phyloP scores from a whole-genome alignment of 2,888 invertebrate genomes.

The Mechanitis messenoides region DNA sequence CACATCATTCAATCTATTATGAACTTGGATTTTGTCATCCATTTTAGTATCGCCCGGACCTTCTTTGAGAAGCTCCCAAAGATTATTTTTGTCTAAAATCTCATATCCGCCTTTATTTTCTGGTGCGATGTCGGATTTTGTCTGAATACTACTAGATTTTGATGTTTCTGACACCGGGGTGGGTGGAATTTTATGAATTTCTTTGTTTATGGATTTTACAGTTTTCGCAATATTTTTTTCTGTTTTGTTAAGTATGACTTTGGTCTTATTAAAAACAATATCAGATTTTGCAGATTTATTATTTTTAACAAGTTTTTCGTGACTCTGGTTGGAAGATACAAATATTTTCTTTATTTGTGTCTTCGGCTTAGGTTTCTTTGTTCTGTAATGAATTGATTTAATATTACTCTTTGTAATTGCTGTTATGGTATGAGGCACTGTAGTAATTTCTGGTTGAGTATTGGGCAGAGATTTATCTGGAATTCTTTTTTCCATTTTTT shows the following conservation, averaged over 20 bases:
- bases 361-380: slow-evolving; percentile 60
- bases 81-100: slow-evolving; percentile 76
- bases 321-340: slow-evolving; percentile 34
- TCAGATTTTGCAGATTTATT: slow-evolving; percentile 34
- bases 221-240: slow-evolving; percentile 50
- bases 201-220: slow-evolving; percentile 70
- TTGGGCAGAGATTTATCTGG: not conserved
- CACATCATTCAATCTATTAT: slow-evolving; percentile 53
- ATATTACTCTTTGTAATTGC: slow-evolving; percentile 65
- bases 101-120: slow-evolving; percentile 74
- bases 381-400: slow-evolving; percentile 60
- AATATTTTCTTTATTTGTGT: slow-evolving; percentile 61
- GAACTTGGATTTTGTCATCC: slow-evolving; percentile 57
- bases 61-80: slow-evolving; percentile 80
- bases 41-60: slow-evolving; percentile 55
- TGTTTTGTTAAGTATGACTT: slow-evolving; percentile 39
- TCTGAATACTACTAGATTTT: slow-evolving; percentile 47
- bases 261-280: slow-evolving; percentile 47
- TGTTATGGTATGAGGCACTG: slow-evolving; percentile 50
- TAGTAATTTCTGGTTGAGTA: slow-evolving; percentile 32
- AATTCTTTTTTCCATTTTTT: slow-evolving; percentile 7
- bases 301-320: slow-evolving; percentile 36
- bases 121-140: slow-evolving; percentile 61
- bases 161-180: slow-evolving; percentile 72
- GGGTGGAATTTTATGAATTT: slow-evolving; percentile 69